A percentile compares a stretch with the other conserved stretches of the same genome.
Evolutionary conservation across 2,113 vertebrate species (phyloP).

Genomic region (Antechinus flavipes): DNA sequence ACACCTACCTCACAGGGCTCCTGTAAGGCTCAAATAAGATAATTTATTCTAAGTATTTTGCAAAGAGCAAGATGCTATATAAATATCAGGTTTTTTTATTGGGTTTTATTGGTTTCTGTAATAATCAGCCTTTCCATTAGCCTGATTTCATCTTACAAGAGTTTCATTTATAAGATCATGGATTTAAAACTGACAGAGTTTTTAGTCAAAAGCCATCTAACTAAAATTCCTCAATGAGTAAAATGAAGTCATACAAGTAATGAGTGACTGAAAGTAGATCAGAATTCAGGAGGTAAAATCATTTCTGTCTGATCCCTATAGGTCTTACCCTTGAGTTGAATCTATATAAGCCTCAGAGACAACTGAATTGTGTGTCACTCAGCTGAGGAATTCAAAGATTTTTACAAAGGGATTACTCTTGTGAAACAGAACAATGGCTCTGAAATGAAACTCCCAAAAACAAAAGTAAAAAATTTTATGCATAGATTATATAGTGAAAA

Average conservation of each 20-base stretch:
- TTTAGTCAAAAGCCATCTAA: neutral
- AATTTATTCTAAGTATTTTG: neutral
- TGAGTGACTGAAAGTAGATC: neutral
- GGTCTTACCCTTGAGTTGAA: neutral
- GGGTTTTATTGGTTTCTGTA: neutral
- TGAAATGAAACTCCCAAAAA: constrained; percentile 17
- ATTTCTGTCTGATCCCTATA: neutral
- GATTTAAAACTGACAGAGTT: neutral
- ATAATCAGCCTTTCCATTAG: neutral
- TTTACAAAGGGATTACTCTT: neutral
- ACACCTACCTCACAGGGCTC: neutral
- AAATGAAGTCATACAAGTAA: neutral
- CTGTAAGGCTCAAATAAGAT: neutral
- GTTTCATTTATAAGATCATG: neutral
- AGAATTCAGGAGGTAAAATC: neutral
- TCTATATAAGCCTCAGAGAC: neutral
- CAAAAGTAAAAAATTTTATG: neutral
- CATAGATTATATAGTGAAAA: constrained; percentile 3
- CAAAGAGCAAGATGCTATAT: neutral
- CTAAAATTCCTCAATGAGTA: neutral
- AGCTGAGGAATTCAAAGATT: neutral
- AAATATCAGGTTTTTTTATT: neutral
- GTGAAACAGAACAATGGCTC: neutral
- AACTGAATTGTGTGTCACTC: neutral
- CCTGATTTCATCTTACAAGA: neutral